Evolutionary conservation across 2,113 vertebrate genomes (phyloP), one percentile per base, ranked within the genome.

Genomic region (Prolemur simus): DNA sequence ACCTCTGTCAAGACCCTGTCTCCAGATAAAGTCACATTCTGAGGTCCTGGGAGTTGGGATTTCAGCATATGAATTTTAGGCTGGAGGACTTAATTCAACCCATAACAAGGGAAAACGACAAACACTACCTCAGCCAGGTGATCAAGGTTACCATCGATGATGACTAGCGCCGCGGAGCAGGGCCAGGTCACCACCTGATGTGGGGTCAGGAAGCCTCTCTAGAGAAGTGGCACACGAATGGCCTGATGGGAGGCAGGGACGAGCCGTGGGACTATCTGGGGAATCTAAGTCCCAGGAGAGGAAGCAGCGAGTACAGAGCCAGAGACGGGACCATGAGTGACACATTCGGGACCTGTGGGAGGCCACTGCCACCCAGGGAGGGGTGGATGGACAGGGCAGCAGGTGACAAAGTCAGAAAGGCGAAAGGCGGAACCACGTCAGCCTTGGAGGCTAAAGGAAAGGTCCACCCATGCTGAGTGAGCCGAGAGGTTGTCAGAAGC

Each of bases 111-210:
- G 15, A 74, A 64, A 45, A 69, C 2, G 9, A 58, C 5, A 42
- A 34, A 5, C n/a, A 14, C 9, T 14, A 10, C 8, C 17, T 80
- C n/a, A 69, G 25, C 20, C 25, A 4, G 18, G n/a, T 3, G 49
- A 76, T 64, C 49, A 13, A 47, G 64, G 34, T 23, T 15, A 18
- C 42, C 4, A 12, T 32, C 7, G 0, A 8, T 47, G 25, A 47
- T 10, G 32, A 58, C 9, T 1, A 2, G 47, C 0, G 0, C 47
- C 17, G 1, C 0, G 47, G 76, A 20, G 21, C 20, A 42, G n/a
- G 90, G 27, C 6, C 17, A 68, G 23, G 25, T 15, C 3, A 0
- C 42, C 29, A 32, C 15, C 27, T 71, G n/a, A 8, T 2, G 21
- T 5, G 21, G 29, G n/a, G 4, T n/a, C 9, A 0, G 52, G 47